Evolutionary conservation across 2,888 invertebrate species (phyloP), one percentile per base, ranked within the genome.

Genomic region (Saturnia pavonia): DNA sequence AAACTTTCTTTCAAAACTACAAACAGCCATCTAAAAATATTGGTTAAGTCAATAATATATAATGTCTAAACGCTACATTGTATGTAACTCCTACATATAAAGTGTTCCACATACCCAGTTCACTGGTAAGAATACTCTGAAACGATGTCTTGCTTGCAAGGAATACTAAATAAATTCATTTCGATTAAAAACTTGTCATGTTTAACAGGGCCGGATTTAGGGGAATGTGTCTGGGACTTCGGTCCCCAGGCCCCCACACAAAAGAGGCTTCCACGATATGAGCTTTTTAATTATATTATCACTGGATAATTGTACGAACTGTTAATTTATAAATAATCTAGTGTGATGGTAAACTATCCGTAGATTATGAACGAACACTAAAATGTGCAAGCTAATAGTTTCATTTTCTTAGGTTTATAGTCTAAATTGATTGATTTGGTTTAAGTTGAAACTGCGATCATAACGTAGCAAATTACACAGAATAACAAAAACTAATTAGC

Each of bases 21-120:
- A 86, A 87, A 90, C 86, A 88, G 85, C 83, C 84, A 74, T 91
- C 91, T 90, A 91, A 91, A 91, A 91, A 91, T 91, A 91, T 85
- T 72, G 75, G 74, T 75, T 69, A 65, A 71, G 78, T 77, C 76
- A 77, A n/a, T n/a, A n/a, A n/a, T n/a, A n/a, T n/a, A n/a, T n/a
- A n/a, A 79, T 51, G 65, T 69, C 68, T 65, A 71, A 80, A 81
- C 80, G 75, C 81, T 76, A 80, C 80, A 74, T 78, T 77, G 71
- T 75, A 76, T 72, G 76, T 79, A 78, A 79, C 75, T 70, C 70
- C 67, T 27, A 70, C 69, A 69, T 75, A 63, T n/a, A 70, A 72
- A 69, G 73, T 76, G 75, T 76, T 70, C 69, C 73, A 74, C 70
- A 70, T 71, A 73, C 68, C 60, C 71, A 73, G 70, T 72, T 77